Percentiles rank a stretch among this genome's conserved stretches.
phyloP scores from a whole-genome alignment of 64 coral and sea anemone genomes.

The Pocillopora damicornis region DNA sequence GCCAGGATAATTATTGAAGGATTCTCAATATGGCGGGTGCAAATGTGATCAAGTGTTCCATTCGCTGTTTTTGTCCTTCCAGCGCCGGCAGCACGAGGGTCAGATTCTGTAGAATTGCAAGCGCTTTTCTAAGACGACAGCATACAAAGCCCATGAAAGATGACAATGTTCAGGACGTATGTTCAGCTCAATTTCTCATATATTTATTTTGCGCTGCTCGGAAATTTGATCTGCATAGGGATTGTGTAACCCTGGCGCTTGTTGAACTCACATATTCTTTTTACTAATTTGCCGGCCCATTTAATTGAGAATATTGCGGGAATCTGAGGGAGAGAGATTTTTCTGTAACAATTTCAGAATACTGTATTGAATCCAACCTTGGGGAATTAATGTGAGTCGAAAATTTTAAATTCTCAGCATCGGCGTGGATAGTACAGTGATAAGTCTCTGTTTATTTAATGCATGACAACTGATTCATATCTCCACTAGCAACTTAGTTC shows the following conservation, averaged over 20 bases:
- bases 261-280: neutral
- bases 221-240: neutral
- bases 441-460: no score
- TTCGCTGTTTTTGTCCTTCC: neutral
- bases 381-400: no score
- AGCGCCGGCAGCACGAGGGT: neutral
- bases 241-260: neutral
- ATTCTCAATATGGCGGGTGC: neutral
- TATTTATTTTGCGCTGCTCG: no score
- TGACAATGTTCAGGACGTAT: neutral
- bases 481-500: no score
- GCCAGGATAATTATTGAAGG: neutral
- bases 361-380: no score
- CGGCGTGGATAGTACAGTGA: no score
- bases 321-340: no score
- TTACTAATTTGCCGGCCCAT: no score
- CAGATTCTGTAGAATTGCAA: neutral
- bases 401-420: no score
- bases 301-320: no score
- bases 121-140: conserved; percentile 10
- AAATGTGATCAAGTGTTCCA: neutral
- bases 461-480: no score
- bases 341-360: no score
- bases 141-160: conserved; percentile 21
- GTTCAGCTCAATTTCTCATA: neutral